Percentiles rank a stretch among this genome's conserved stretches.
phyloP scores from a whole-genome alignment of 2,797 vertebrate genomes.

The Anniella stebbinsi region DNA sequence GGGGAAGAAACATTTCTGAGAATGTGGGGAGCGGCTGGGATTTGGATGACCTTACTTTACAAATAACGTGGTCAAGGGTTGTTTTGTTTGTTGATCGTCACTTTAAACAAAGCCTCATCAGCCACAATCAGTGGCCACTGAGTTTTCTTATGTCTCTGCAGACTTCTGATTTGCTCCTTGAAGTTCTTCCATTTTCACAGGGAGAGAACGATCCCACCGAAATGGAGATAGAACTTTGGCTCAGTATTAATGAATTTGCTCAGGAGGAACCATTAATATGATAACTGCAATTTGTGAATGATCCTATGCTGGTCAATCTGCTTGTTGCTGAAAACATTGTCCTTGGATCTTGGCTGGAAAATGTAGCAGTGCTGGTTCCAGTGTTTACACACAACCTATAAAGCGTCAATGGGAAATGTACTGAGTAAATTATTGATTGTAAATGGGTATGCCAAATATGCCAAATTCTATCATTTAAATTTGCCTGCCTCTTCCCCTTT shows the following conservation, averaged over 20 bases:
- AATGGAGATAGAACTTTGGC: no score
- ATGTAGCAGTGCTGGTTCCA: neutral
- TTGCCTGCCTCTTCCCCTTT: neutral
- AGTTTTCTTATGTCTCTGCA: no score
- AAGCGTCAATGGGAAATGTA: neutral
- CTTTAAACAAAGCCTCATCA: no score
- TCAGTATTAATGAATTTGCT: neutral
- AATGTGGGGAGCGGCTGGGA: no score
- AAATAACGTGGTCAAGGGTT: no score
- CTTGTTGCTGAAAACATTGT: neutral
- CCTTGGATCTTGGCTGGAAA: neutral
- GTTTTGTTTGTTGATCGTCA: no score
- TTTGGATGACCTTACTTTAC: no score
- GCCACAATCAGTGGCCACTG: no score
- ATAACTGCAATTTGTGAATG: neutral
- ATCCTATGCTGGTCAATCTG: neutral
- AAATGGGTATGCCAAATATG: neutral
- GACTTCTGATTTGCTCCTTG: no score
- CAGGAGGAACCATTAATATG: neutral
- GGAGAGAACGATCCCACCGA: no score
- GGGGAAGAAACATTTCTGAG: no score
- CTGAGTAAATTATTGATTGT: constrained; percentile 35
- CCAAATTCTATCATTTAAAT: neutral
- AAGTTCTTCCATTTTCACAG: no score
- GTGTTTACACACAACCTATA: neutral